Evolutionary conservation across 2,888 invertebrate species (phyloP).

Genomic region (Tipula unca): DNA sequence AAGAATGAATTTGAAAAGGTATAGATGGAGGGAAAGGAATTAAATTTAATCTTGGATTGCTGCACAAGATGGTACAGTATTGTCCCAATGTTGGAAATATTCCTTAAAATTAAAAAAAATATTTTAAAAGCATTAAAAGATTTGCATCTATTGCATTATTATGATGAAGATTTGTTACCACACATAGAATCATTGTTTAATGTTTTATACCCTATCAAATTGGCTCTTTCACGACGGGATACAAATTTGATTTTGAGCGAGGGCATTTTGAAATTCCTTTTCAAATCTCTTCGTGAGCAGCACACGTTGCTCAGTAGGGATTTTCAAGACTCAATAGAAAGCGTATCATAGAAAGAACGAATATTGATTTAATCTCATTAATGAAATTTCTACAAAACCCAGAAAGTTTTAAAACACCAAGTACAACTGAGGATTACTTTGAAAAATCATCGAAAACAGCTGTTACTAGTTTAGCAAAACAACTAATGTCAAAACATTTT

Average conservation of each 20-base stretch:
- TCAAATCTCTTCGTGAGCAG: no score
- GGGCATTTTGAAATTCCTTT: no score
- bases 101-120: no score
- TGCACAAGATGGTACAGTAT: slow-evolving; percentile 17
- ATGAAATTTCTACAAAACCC: neutral
- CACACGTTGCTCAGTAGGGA: no score
- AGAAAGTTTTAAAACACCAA: neutral
- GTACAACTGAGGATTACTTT: neutral
- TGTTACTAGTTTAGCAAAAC: neutral
- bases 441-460: no score
- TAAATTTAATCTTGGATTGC: slow-evolving; percentile 14
- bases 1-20: neutral
- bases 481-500: neutral
- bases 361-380: neutral
- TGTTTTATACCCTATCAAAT: no score
- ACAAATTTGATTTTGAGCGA: no score
- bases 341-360: neutral
- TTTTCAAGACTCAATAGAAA: no score
- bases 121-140: slow-evolving; percentile 9
- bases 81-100: slow-evolving; percentile 18
- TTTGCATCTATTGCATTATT: slow-evolving; percentile 15
- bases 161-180: slow-evolving; percentile 1
- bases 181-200: no score
- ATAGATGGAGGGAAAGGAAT: neutral
- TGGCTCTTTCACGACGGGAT: no score